Conservation (phyloP, 2,888 invertebrate genomes). For the Saturnia pavonia region DNA sequence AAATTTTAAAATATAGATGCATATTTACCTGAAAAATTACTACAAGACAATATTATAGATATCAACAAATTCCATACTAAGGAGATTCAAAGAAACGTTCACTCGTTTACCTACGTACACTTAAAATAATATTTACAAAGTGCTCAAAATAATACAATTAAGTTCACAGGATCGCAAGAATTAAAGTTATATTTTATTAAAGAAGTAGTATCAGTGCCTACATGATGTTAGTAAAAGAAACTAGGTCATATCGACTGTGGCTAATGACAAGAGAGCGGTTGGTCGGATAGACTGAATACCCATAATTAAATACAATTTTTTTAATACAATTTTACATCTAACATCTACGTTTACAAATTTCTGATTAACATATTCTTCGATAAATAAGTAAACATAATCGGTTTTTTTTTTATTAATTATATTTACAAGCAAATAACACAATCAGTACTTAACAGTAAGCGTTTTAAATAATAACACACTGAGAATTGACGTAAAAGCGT, state of each 20-base stretch:
- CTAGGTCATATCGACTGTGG: slow-evolving; percentile 65
- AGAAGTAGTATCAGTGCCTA: slow-evolving; percentile 49
- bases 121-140: slow-evolving; percentile 81
- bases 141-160: slow-evolving; percentile 73
- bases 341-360: slow-evolving; percentile 78
- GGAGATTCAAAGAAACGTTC: slow-evolving; percentile 79
- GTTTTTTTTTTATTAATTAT: slow-evolving; percentile 56
- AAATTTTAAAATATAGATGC: slow-evolving; percentile 18
- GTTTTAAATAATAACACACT: slow-evolving; percentile 81
- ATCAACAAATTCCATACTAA: slow-evolving; percentile 55
- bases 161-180: slow-evolving; percentile 57
- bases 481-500: slow-evolving; percentile 81
- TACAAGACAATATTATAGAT: slow-evolving; percentile 47
- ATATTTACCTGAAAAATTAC: slow-evolving; percentile 33
- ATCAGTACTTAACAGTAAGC: slow-evolving; percentile 77
- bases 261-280: slow-evolving; percentile 78
- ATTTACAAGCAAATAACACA: slow-evolving; percentile 81
- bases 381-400: slow-evolving; percentile 79
- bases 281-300: slow-evolving; percentile 76
- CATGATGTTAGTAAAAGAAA: slow-evolving; percentile 57
- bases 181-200: slow-evolving; percentile 46
- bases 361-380: slow-evolving; percentile 73
- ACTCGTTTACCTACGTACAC: slow-evolving; percentile 70
- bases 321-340: slow-evolving; percentile 81
- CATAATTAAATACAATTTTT: slow-evolving; percentile 79